These are phyloP conservation scores for Exocentrus adspersus DNA, from an alignment of 2,888 invertebrate species.

Conservation along the genomic window DNA sequence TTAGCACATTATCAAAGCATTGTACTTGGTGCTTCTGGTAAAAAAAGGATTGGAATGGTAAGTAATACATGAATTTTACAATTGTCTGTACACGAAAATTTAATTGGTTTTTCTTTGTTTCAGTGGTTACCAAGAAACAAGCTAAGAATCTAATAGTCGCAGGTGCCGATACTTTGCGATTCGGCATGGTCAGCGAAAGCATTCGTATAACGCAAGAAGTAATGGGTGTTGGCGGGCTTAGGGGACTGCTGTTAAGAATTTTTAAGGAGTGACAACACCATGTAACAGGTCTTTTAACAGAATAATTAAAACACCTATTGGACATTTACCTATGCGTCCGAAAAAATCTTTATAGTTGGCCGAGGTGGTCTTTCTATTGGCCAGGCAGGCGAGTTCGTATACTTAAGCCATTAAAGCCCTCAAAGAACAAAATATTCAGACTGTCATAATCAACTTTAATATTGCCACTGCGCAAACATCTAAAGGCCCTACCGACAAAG, in stretches of 20 bases:
- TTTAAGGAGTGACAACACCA: conserved; percentile 46
- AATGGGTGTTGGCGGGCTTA: too few relatives aligned
- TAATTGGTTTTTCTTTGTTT: too few relatives aligned
- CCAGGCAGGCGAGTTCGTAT: conserved; percentile 99
- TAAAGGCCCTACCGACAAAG: conserved; percentile 97
- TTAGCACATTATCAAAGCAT: too few relatives aligned
- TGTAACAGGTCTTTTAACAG: conserved; percentile 65
- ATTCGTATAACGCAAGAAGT: too few relatives aligned
- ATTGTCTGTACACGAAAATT: too few relatives aligned
- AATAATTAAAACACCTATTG: conserved; percentile 64
- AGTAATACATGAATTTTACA: too few relatives aligned
- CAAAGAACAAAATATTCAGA: conserved; percentile 93
- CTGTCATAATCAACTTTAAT: conserved; percentile 97
- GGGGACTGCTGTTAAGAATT: conserved; percentile 68
- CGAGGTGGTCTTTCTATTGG: conserved; percentile 90
- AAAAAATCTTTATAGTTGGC: conserved; percentile 65
- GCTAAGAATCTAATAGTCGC: too few relatives aligned
- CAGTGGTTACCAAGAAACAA: too few relatives aligned
- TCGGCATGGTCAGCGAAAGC: too few relatives aligned
- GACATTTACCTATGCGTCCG: conserved; percentile 60
- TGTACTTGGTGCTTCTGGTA: too few relatives aligned
- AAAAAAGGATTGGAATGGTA: too few relatives aligned
- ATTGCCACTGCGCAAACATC: conserved; percentile 99
- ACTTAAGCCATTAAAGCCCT: conserved; percentile 99
- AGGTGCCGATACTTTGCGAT: too few relatives aligned